Percentiles rank a stretch among this genome's conserved stretches.
phyloP scores from a whole-genome alignment of 1,140 invertebrate species.

The Ganaspis sp. region DNA sequence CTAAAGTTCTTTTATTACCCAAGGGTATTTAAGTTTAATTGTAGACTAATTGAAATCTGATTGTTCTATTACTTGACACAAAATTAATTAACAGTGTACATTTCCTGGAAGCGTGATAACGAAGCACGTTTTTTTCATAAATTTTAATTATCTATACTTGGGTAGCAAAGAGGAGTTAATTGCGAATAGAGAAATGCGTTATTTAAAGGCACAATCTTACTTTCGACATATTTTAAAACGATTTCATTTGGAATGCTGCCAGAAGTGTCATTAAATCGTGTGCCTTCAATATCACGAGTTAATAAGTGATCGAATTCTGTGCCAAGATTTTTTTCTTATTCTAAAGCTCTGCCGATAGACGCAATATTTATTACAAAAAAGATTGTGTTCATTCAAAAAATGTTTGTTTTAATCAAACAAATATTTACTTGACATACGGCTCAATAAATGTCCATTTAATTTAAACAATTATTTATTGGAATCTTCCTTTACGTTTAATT shows the following conservation, averaged over 20 bases:
- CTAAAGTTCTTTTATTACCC: not conserved
- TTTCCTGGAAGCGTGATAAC: too few relatives aligned
- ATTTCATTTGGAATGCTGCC: not conserved
- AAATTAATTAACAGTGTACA: too few relatives aligned
- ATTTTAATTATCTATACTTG: not conserved
- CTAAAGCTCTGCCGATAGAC: too few relatives aligned
- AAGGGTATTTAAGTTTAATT: not conserved
- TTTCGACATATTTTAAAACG: not conserved
- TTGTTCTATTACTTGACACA: too few relatives aligned
- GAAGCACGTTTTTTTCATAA: not conserved
- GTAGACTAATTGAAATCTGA: too few relatives aligned
- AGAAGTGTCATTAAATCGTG: not conserved
- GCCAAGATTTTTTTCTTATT: not conserved
- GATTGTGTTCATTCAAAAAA: too few relatives aligned
- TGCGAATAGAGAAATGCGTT: not conserved
- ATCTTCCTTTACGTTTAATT: too few relatives aligned
- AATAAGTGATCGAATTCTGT: not conserved
- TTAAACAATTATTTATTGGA: too few relatives aligned
- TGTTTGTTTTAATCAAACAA: too few relatives aligned
- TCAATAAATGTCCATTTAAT: too few relatives aligned
- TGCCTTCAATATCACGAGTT: conserved; percentile 1
- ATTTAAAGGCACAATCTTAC: not conserved
- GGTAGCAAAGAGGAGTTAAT: not conserved
- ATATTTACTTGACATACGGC: too few relatives aligned
- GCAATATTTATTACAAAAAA: too few relatives aligned